phyloP scores from a whole-genome alignment of 2,888 invertebrate species.

The Meganola albula region DNA sequence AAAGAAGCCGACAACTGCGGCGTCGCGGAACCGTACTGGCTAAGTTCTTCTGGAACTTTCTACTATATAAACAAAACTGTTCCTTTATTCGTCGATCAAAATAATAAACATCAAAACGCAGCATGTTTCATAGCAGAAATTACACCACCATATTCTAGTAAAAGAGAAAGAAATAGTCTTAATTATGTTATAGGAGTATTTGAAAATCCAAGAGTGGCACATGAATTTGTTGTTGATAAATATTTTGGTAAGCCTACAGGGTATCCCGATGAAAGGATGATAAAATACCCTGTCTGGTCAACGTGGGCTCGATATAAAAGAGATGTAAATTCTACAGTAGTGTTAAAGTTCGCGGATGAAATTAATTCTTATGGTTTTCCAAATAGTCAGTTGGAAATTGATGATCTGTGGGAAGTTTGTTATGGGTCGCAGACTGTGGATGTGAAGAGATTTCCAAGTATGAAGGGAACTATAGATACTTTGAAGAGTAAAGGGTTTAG shows the following conservation, averaged over 20 bases:
- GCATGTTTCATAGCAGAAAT: conserved; percentile 73
- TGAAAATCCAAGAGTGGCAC: conserved; percentile 75
- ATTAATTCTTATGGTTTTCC: conserved; percentile 69
- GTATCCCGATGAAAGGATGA: conserved; percentile 75
- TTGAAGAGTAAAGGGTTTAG: conserved; percentile 69
- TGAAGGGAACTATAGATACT: conserved; percentile 61
- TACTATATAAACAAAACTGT: conserved; percentile 79
- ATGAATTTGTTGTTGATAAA: conserved; percentile 78
- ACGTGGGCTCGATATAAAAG: conserved; percentile 80
- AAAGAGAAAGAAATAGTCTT: conserved; percentile 58
- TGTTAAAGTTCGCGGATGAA: conserved; percentile 70
- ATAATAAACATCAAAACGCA: conserved; percentile 59
- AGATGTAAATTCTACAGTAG: conserved; percentile 67
- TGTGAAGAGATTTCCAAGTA: conserved; percentile 71
- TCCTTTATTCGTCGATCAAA: conserved; percentile 82
- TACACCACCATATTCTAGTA: conserved; percentile 63
- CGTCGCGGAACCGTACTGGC: conserved; percentile 81
- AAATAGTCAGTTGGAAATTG: conserved; percentile 79
- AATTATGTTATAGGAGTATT: conserved; percentile 80
- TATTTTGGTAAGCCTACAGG: conserved; percentile 77
- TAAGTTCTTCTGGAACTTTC: conserved; percentile 81
- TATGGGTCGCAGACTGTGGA: conserved; percentile 79
- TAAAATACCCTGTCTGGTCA: conserved; percentile 81
- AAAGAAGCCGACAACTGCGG: conserved; percentile 77
- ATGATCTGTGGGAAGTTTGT: conserved; percentile 81